phyloP scores from a whole-genome alignment of 2,888 invertebrate genomes.

The Acanthacorydalis orientalis region DNA sequence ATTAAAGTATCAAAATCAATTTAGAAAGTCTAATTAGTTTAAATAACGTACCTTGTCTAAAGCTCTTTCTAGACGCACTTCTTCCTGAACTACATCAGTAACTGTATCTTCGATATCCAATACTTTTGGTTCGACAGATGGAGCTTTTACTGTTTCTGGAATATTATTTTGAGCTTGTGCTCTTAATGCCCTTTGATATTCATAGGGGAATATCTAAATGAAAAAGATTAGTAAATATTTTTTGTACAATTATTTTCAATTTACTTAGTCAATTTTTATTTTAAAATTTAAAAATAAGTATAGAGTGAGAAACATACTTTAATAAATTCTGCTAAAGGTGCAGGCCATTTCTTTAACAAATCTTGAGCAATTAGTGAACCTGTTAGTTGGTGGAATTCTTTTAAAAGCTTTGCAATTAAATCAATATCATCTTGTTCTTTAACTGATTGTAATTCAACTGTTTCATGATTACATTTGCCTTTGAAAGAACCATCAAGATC shows the following conservation, averaged over 20 bases:
- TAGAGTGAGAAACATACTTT: constrained; percentile 28
- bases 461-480: constrained; percentile 83
- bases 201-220: constrained; percentile 80
- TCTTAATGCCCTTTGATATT: constrained; percentile 81
- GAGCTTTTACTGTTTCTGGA: constrained; percentile 10
- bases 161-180: constrained; percentile 25
- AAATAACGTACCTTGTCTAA: constrained; percentile 54
- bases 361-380: constrained; percentile 40
- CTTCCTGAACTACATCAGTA: constrained; percentile 56
- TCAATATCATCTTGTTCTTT: constrained; percentile 61
- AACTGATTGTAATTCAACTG: constrained; percentile 79
- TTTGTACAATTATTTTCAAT: too few species aligned
- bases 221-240: constrained; percentile 26
- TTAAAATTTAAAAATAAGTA: too few species aligned
- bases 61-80: constrained; percentile 65
- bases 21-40: constrained; percentile 14
- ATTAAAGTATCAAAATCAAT: background rate
- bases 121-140: constrained; percentile 24
- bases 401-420: constrained; percentile 56
- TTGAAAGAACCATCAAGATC: constrained; percentile 75
- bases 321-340: constrained; percentile 54
- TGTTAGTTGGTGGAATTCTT: constrained; percentile 77
- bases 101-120: constrained; percentile 80
- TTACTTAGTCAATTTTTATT: too few species aligned
- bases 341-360: constrained; percentile 63